phyloP scores from a whole-genome alignment of 2,888 invertebrate species.

The Anthrax anthrax region DNA sequence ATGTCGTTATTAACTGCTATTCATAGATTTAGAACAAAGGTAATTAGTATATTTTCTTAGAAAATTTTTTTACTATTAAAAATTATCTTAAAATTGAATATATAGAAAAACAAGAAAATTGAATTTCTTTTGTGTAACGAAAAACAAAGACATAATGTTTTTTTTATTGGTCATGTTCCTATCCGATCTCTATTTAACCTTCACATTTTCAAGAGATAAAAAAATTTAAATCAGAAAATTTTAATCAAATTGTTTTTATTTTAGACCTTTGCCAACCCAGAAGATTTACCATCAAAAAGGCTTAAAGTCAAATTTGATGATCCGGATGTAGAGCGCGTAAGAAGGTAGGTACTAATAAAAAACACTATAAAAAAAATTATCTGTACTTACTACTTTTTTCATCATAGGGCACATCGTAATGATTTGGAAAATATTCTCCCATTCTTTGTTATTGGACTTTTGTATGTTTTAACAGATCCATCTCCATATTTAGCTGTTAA shows the following conservation, averaged over 20 bases:
- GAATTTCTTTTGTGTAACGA: neutral
- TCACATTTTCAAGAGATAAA: too few relatives aligned
- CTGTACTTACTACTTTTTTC: neutral
- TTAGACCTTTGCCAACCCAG: slow-evolving; percentile 42
- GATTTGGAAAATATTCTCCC: slow-evolving; percentile 46
- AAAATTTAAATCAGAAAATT: too few relatives aligned
- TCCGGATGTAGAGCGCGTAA: slow-evolving; percentile 39
- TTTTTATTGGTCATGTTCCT: neutral
- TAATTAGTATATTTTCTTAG: slow-evolving; percentile 8
- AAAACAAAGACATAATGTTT: too few relatives aligned
- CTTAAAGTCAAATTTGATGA: slow-evolving; percentile 34
- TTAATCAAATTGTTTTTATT: slow-evolving; percentile 6
- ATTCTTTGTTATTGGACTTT: slow-evolving; percentile 37
- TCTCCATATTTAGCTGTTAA: slow-evolving; percentile 33
- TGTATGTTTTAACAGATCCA: slow-evolving; percentile 40
- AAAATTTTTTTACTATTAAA: neutral
- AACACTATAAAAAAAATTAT: neutral
- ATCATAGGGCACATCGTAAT: slow-evolving; percentile 42
- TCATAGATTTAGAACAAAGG: slow-evolving; percentile 22
- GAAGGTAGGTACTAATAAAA: slow-evolving; percentile 20
- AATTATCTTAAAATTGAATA: neutral
- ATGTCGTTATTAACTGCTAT: slow-evolving; percentile 24
- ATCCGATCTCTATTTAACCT: neutral
- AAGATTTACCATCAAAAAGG: slow-evolving; percentile 34
- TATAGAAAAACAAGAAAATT: neutral